Percentiles rank a stretch among this genome's conserved stretches.
Evolutionary conservation across 2,113 vertebrate genomes (phyloP).

Genomic region (Tetraodon nigroviridis): DNA sequence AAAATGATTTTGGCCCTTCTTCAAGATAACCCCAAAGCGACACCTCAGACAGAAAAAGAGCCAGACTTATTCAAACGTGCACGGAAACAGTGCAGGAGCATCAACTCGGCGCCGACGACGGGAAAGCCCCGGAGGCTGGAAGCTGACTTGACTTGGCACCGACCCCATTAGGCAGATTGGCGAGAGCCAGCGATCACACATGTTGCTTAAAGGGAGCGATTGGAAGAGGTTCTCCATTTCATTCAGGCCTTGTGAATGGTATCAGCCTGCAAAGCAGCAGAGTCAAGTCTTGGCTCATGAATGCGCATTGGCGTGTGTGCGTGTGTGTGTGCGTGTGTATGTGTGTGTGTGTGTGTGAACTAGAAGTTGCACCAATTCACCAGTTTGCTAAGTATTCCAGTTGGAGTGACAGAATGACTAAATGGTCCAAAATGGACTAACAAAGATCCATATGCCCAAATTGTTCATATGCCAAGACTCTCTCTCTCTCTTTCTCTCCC

Average conservation of each 20-base stretch:
- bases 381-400: conserved; percentile 71
- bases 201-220: conserved; percentile 70
- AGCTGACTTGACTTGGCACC: conserved; percentile 51
- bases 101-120: conserved; percentile 28
- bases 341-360: conserved; percentile 32
- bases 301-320: conserved; percentile 14
- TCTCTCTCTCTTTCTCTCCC: conserved; percentile 10
- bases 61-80: conserved; percentile 4
- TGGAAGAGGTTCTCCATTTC: conserved; percentile 63
- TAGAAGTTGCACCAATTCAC: conserved; percentile 65
- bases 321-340: conserved; percentile 19
- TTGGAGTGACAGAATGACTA: conserved; percentile 72
- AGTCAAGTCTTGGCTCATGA: conserved; percentile 49
- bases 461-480: conserved; percentile 56
- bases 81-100: conserved; percentile 24
- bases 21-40: neutral
- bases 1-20: neutral
- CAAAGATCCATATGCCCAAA: conserved; percentile 72
- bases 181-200: conserved; percentile 62
- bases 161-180: conserved; percentile 8
- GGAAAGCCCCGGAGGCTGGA: conserved; percentile 43
- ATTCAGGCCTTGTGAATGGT: conserved; percentile 65
- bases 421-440: conserved; percentile 71
- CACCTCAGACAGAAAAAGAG: neutral
- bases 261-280: conserved; percentile 60